Evolutionary conservation across 2,888 invertebrate species (phyloP).

Genomic region (Blastobasis lacticolella): DNA sequence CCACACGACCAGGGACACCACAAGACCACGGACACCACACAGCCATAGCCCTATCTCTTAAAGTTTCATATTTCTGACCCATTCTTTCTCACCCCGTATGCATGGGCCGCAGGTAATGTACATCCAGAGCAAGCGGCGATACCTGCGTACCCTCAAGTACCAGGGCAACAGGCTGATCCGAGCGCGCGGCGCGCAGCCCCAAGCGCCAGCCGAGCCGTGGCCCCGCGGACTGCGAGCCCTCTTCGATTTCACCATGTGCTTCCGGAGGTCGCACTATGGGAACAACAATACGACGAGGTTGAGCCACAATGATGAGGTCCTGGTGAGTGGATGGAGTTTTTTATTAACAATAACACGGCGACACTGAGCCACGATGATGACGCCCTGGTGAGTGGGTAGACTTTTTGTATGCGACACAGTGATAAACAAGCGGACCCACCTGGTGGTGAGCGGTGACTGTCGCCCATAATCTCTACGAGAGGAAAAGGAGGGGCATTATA

Average conservation of each 20-base stretch:
- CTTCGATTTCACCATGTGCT: slow-evolving; percentile 55
- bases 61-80: too few species aligned
- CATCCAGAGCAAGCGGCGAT: slow-evolving; percentile 67
- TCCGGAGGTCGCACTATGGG: slow-evolving; percentile 37
- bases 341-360: not conserved
- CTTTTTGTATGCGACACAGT: too few species aligned
- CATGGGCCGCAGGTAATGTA: slow-evolving; percentile 53
- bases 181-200: slow-evolving; percentile 27
- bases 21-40: too few species aligned
- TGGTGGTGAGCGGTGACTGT: too few species aligned
- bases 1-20: too few species aligned
- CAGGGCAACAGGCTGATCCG: slow-evolving; percentile 61
- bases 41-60: too few species aligned
- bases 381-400: not conserved
- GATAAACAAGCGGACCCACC: too few species aligned
- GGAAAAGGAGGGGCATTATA: too few species aligned
- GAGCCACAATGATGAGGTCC: slow-evolving; percentile 50
- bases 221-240: slow-evolving; percentile 33
- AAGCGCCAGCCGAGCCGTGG: slow-evolving; percentile 30
- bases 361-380: not conserved
- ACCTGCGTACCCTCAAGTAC: slow-evolving; percentile 66
- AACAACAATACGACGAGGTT: slow-evolving; percentile 47
- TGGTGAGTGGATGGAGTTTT: slow-evolving; percentile 33
- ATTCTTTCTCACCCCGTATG: too few species aligned
- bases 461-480: too few species aligned